Conservation (phyloP, 2,888 invertebrate genomes). For the Diplolepis rosae region DNA sequence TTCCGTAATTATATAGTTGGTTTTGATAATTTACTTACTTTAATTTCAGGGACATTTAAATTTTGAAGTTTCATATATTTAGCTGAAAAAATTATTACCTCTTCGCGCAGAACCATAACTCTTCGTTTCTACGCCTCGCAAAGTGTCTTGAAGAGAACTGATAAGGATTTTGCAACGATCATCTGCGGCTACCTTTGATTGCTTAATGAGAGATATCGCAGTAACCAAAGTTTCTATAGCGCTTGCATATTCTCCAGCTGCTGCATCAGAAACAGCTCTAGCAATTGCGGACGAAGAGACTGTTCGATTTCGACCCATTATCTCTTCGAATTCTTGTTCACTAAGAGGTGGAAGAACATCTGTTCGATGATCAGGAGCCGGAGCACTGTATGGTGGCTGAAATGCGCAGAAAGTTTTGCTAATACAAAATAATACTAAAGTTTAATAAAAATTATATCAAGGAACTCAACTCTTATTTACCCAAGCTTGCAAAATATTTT, state of each 20-base stretch:
- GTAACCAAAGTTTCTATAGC: conserved; percentile 99
- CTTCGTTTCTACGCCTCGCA: conserved; percentile 98
- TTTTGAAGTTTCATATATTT: neutral
- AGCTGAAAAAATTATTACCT: conserved; percentile 76
- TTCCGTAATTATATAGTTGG: neutral
- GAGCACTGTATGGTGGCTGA: conserved; percentile 78
- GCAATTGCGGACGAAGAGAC: conserved; percentile 98
- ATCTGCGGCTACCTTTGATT: conserved; percentile 95
- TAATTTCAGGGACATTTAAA: neutral
- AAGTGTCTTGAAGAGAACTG: conserved; percentile 95
- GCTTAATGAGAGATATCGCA: conserved; percentile 98
- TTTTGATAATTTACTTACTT: too few species aligned
- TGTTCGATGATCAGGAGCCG: conserved; percentile 74
- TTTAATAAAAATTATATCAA: too few species aligned
- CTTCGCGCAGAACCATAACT: conserved; percentile 88
- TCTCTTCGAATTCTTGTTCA: conserved; percentile 98
- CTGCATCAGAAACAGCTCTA: conserved; percentile 97
- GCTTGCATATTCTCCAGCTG: conserved; percentile 97
- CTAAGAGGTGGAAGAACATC: conserved; percentile 82
- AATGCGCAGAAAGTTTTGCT: conserved; percentile 15
- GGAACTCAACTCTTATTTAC: too few species aligned
- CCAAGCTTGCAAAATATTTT: too few species aligned
- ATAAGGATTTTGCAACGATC: conserved; percentile 99
- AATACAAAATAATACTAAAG: too few species aligned
- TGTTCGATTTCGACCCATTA: conserved; percentile 96